Evolutionary conservation across 2,888 invertebrate genomes (phyloP).

Genomic region (Xestia rhomboidea): DNA sequence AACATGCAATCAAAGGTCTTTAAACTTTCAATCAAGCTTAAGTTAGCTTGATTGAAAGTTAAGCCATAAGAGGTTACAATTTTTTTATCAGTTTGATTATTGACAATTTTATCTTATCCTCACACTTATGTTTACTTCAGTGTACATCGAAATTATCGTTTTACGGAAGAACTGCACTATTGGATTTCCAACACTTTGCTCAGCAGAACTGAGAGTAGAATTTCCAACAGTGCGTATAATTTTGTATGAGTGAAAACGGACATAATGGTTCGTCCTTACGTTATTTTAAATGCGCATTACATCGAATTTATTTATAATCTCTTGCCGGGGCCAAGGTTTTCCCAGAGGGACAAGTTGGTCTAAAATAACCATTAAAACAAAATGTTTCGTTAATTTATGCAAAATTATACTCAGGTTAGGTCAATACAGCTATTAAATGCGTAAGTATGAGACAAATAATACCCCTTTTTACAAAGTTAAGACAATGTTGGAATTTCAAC

Average conservation of each 20-base stretch:
- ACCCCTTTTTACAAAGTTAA: background rate
- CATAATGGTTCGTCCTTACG: background rate
- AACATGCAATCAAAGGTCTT: no score
- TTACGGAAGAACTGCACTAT: background rate
- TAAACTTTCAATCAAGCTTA: no score
- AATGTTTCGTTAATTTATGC: slow-evolving; percentile 22
- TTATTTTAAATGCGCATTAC: slow-evolving; percentile 11
- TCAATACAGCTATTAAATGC: slow-evolving; percentile 4
- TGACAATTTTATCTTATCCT: slow-evolving; percentile 21
- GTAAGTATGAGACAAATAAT: background rate
- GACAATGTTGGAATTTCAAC: background rate
- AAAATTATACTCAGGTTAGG: slow-evolving; percentile 1
- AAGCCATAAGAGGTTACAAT: slow-evolving; percentile 1
- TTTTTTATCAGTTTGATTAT: slow-evolving; percentile 32
- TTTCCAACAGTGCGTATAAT: background rate
- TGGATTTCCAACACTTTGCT: background rate
- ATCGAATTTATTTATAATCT: slow-evolving; percentile 18
- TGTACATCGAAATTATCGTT: background rate
- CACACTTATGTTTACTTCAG: no score
- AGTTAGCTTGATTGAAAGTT: no score
- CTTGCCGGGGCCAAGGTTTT: slow-evolving; percentile 33
- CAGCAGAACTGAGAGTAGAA: background rate
- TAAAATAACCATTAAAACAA: slow-evolving; percentile 8
- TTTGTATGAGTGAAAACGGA: background rate
- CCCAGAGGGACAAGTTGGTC: background rate